Evolutionary conservation across 2,888 invertebrate species (phyloP).

Genomic region (Caenorhabditis uteleia): DNA sequence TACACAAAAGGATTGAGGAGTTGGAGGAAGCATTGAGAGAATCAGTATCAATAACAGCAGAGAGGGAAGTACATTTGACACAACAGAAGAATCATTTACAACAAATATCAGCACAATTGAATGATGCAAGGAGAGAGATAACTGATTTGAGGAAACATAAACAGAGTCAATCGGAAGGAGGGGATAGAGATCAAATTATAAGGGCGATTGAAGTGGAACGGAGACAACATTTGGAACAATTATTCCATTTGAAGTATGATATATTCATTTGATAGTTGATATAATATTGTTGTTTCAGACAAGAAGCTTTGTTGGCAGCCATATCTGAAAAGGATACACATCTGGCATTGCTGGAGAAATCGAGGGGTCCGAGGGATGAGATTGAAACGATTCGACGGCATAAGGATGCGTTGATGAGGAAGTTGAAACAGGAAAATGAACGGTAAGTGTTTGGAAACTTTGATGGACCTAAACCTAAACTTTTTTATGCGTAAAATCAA

Average conservation of each 20-base stretch:
- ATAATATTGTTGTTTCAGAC: slow-evolving; percentile 73
- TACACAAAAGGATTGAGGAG: slow-evolving; percentile 76
- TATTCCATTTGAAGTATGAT: slow-evolving; percentile 82
- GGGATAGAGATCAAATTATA: slow-evolving; percentile 77
- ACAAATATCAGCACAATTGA: slow-evolving; percentile 21
- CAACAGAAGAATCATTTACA: slow-evolving; percentile 72
- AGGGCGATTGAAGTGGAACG: slow-evolving; percentile 76
- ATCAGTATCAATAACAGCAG: slow-evolving; percentile 76
- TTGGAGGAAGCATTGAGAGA: slow-evolving; percentile 85
- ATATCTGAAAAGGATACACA: slow-evolving; percentile 88
- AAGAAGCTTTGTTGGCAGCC: slow-evolving; percentile 83
- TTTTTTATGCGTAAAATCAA: too few relatives aligned
- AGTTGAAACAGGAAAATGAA: slow-evolving; percentile 52
- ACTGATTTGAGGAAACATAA: neutral
- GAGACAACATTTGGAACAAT: slow-evolving; percentile 79
- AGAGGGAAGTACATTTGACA: slow-evolving; percentile 73
- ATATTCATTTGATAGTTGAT: slow-evolving; percentile 3
- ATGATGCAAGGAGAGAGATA: slow-evolving; percentile 27
- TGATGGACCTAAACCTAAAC: too few relatives aligned
- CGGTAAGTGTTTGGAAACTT: too few relatives aligned
- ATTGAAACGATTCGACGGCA: slow-evolving; percentile 55
- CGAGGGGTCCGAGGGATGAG: slow-evolving; percentile 48
- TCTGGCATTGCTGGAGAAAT: slow-evolving; percentile 80
- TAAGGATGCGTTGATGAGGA: slow-evolving; percentile 53
- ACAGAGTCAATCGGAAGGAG: slow-evolving; percentile 2